These are phyloP conservation scores for Arion vulgaris DNA, from an alignment of 1,140 invertebrate genomes.

Conservation along the genomic window DNA sequence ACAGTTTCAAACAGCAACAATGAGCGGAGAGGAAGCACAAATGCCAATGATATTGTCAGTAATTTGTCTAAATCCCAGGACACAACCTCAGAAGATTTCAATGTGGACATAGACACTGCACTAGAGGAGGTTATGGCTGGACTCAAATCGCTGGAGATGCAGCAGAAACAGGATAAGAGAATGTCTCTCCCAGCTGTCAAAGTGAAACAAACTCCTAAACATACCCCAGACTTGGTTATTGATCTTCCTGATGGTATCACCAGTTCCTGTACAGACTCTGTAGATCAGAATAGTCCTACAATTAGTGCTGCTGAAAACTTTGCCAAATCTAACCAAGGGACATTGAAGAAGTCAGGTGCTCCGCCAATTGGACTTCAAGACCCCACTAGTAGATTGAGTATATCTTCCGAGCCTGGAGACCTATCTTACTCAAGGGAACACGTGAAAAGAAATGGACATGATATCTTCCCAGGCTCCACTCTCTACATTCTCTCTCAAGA, in stretches of 20 bases:
- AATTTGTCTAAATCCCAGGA: constrained; percentile 25
- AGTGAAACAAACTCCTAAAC: constrained; percentile 73
- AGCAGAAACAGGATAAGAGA: constrained; percentile 63
- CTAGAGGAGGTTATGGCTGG: constrained; percentile 70
- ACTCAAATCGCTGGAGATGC: constrained; percentile 66
- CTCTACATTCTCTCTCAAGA: constrained; percentile 8
- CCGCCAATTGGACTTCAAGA: constrained; percentile 38
- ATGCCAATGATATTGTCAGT: neutral
- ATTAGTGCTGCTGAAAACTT: constrained; percentile 68
- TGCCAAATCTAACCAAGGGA: constrained; percentile 80
- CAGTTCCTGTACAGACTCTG: constrained; percentile 52
- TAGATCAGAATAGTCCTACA: constrained; percentile 61
- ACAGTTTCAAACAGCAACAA: neutral
- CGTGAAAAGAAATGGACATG: constrained; percentile 75
- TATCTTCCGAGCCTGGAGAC: constrained; percentile 43
- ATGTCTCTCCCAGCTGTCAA: constrained; percentile 71
- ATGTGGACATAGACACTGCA: constrained; percentile 68
- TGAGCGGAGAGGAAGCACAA: neutral
- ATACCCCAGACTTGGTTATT: constrained; percentile 90
- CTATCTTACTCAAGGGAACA: constrained; percentile 57
- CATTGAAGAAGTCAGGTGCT: constrained; percentile 81
- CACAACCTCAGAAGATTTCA: constrained; percentile 61
- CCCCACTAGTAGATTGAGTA: constrained; percentile 60
- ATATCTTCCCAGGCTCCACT: neutral
- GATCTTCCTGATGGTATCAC: constrained; percentile 79